phyloP scores from a whole-genome alignment of 1,140 invertebrate species.

The Lucilia cuprina region DNA sequence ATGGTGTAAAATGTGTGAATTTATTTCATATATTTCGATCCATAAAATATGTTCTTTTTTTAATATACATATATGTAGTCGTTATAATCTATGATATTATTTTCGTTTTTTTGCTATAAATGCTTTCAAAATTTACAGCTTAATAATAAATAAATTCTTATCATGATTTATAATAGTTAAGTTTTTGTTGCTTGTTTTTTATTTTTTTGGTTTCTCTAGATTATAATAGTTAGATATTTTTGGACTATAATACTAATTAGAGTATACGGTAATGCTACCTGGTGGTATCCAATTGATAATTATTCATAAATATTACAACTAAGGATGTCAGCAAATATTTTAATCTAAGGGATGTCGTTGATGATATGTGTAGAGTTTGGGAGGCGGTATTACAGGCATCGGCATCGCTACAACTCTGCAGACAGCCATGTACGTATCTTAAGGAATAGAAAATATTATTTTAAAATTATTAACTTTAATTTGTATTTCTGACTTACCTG shows the following conservation, averaged over 20 bases:
- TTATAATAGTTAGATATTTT: neutral
- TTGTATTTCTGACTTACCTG: constrained; percentile 68
- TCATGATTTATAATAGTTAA: neutral
- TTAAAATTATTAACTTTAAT: neutral
- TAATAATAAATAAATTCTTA: constrained; percentile 1
- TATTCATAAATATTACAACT: neutral
- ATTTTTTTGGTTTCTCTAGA: neutral
- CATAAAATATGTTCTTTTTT: neutral
- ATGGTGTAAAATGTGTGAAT: constrained; percentile 2
- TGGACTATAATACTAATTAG: neutral
- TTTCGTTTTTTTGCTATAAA: neutral
- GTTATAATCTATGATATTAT: neutral
- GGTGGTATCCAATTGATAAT: constrained; percentile 1
- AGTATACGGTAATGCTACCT: neutral
- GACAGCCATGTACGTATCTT: constrained; percentile 85
- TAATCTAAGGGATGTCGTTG: constrained; percentile 33
- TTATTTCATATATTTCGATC: neutral
- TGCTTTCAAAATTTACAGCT: neutral
- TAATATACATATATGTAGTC: neutral
- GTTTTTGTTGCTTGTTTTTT: neutral
- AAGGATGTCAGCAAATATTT: neutral
- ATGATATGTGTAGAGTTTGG: constrained; percentile 9
- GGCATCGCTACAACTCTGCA: constrained; percentile 86
- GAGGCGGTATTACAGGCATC: constrained; percentile 77
- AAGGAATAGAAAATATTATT: constrained; percentile 35